Evolutionary conservation across 2,113 vertebrate species (phyloP), one percentile per base, ranked within the genome.

Genomic region (Callipepla squamata): DNA sequence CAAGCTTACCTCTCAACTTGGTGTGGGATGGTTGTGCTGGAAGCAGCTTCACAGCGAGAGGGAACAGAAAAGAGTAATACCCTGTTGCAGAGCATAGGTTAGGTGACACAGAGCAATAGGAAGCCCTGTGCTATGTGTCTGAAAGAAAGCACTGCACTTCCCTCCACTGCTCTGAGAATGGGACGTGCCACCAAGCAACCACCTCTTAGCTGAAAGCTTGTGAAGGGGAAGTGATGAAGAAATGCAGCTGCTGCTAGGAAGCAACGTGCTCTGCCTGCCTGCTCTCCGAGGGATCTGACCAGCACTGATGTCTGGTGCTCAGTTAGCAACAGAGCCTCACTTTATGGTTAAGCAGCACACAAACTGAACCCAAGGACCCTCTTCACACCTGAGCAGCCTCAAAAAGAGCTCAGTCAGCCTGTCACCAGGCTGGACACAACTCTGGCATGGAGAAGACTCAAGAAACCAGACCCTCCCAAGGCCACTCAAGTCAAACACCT

Each of bases 251-350:
- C 36, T 59, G 11, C 9, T 73, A 9, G 48, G 63, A 94, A 91
- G 79, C 61, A 0, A 80, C 7, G 53, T 0, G 0, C 11, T 57
- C 11, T 22, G 3, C 21, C 32, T 85, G 78, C 57, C 32, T 44
- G 11, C 18, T 61, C 17, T 44, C 14, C 5, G 8, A 53, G 51
- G 51, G 26, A 25, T 62, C 36, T 19, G 61, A n/a, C 55, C 36
- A 1, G 0, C 6, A 11, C 48, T 34, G 16, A 14, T 40, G 32
- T 7, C 59, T 44, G 23, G 4, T 63, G 42, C 53, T 68, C 9
- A 8, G 30, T 34, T 55, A 38, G 65, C 82, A 72, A 13, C 47
- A 83, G 36, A 76, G 12, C 51, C 22, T 86, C 68, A 3, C 32
- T 55, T 68, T 61, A 62, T 63, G 36, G n/a, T 88, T 42, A 80